A percentile compares a stretch with the other conserved stretches of the same genome.
These are phyloP conservation scores for Sigmodon hispidus DNA, from an alignment of 2,113 vertebrate genomes.

Conservation along the genomic window DNA sequence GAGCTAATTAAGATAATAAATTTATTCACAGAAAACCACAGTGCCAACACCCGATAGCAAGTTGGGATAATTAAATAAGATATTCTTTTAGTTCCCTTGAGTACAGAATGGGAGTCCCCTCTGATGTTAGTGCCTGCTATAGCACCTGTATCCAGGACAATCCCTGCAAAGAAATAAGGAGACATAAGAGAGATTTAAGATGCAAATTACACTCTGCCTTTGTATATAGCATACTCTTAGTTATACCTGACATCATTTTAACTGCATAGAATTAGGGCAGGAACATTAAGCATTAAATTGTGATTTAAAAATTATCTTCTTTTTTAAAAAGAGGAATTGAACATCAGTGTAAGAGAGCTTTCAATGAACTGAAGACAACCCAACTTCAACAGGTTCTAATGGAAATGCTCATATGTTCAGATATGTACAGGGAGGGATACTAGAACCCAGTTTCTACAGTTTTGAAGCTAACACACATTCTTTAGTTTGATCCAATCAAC, in stretches of 20 bases:
- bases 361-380: not conserved
- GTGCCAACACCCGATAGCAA: conserved; percentile 50
- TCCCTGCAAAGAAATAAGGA: not conserved
- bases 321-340: not conserved
- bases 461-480: not conserved
- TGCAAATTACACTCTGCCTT: not conserved
- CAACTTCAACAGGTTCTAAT: not conserved
- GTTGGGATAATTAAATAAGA: conserved; percentile 41
- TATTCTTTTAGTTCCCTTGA: not conserved
- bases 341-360: not conserved
- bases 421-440: not conserved
- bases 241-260: not conserved
- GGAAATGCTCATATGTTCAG: not conserved
- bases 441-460: not conserved
- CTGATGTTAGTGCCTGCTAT: not conserved
- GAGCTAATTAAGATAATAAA: conserved; percentile 73
- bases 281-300: not conserved
- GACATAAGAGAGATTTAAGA: no score
- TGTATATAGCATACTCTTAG: not conserved
- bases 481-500: not conserved
- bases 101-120: not conserved
- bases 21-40: conserved; percentile 40
- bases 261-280: not conserved
- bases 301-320: not conserved
- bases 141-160: not conserved